A percentile compares a stretch with the other conserved stretches of the same genome.
phyloP scores from a whole-genome alignment of 1,140 invertebrate genomes.

The Drosophila tsacasi region DNA sequence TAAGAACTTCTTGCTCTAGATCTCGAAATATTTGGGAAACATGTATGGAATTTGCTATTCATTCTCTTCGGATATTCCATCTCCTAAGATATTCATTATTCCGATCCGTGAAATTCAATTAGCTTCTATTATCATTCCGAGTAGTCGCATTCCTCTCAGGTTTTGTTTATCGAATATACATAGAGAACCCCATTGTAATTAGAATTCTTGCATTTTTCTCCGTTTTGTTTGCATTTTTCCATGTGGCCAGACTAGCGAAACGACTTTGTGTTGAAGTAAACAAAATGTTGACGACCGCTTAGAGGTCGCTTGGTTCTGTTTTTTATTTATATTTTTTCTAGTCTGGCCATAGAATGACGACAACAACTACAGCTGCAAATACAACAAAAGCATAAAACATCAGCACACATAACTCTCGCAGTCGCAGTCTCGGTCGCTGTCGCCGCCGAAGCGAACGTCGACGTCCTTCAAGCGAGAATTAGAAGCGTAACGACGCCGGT shows the following conservation, averaged over 20 bases:
- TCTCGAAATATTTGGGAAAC: neutral
- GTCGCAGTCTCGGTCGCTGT: conserved; percentile 20
- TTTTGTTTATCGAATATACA: conserved; percentile 28
- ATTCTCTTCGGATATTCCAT: neutral
- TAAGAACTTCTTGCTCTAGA: neutral
- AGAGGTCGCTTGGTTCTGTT: conserved; percentile 51
- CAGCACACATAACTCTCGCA: conserved; percentile 33
- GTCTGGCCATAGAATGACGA: conserved; percentile 44
- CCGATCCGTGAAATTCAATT: conserved; percentile 6
- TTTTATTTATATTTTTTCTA: conserved; percentile 13
- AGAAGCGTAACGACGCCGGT: conserved; percentile 58
- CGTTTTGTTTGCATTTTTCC: conserved; percentile 44
- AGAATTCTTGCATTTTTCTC: conserved; percentile 31
- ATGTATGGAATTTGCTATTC: neutral
- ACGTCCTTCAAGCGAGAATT: conserved; percentile 76
- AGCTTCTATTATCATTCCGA: conserved; percentile 20
- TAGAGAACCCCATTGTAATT: conserved; percentile 42
- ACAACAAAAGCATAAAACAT: conserved; percentile 32
- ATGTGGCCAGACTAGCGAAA: conserved; percentile 44
- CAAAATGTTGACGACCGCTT: conserved; percentile 62
- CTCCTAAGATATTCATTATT: conserved; percentile 7
- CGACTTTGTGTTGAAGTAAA: conserved; percentile 61
- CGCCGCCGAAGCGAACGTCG: conserved; percentile 17
- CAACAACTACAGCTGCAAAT: conserved; percentile 21
- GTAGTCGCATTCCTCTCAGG: conserved; percentile 21